Evolutionary conservation across 2,888 invertebrate species (phyloP), one percentile per base, ranked within the genome.

Genomic region (Vannuccia rotundouncinata): DNA sequence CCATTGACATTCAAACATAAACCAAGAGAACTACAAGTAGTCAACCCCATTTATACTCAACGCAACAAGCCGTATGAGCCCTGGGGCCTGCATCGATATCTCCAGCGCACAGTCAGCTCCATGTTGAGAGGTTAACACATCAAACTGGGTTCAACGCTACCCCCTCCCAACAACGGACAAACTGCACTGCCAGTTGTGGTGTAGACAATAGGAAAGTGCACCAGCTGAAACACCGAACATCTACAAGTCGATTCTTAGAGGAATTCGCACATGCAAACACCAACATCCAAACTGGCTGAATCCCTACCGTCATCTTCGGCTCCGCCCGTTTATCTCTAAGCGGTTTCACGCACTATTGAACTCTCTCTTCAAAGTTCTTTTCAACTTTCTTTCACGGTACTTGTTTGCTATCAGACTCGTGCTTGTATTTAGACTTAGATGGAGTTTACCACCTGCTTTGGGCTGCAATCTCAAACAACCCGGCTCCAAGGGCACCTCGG

Each of bases 341-440:
- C 88, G 89, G 89, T 90, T 90, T 90, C 88, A 89, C 88, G 87
- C 86, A 88, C 91, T 90, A 89, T 90, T 91, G 89, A 90, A 89
- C 89, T 89, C 89, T 89, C 89, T 91, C 90, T 91, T 91, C 90
- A 91, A 90, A 91, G 91, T 91, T 89, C 91, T 91, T 85, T 85
- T 85, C 85, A 84, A 88, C 91, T 91, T 91, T 91, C 91, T 91
- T 90, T 91, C 91, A 90, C 90, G 90, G 90, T 90, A 91, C 90
- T 91, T 91, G 87, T 89, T 89, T 89, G 90, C 91, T 91, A 91
- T 91, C 90, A 91, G 90, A 90, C 90, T 91, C 90, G 89, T 89
- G 89, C 88, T 88, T 84, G 89, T 91, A 91, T 91, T 91, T 91
- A 90, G 89, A 87, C 87, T 90, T 90, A 86, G 88, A 85, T 86